Percentiles rank a stretch among this genome's conserved stretches.
phyloP scores from a whole-genome alignment of 2,113 vertebrate genomes.

The Perccottus glenii region DNA sequence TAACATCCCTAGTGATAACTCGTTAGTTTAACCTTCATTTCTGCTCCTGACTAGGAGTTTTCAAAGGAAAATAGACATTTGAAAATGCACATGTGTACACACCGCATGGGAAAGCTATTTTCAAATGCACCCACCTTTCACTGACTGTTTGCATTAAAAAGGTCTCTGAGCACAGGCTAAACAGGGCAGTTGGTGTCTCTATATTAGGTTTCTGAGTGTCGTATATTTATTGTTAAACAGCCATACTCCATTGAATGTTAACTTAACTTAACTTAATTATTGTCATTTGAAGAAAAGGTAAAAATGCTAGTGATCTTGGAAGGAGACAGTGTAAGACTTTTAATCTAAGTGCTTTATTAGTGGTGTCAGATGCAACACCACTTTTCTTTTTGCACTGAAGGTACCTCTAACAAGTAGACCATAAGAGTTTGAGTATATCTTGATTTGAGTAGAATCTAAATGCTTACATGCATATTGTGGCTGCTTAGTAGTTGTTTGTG shows the following conservation, averaged over 20 bases:
- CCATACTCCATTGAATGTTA: background rate
- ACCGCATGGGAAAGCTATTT: conserved; percentile 10
- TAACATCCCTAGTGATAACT: background rate
- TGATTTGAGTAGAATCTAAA: no score
- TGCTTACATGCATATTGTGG: background rate
- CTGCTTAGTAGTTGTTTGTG: conserved; percentile 2
- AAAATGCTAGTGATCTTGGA: background rate
- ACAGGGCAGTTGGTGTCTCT: background rate
- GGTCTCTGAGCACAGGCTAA: conserved; percentile 41
- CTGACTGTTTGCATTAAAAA: conserved; percentile 42
- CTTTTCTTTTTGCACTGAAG: no score
- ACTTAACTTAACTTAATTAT: background rate
- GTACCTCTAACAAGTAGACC: no score
- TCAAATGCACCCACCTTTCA: background rate
- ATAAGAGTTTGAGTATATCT: no score
- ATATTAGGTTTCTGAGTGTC: background rate
- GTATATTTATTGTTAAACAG: background rate
- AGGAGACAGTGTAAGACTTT: background rate
- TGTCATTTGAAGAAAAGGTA: background rate
- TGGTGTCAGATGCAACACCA: no score
- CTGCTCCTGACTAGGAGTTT: background rate
- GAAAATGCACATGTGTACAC: conserved; percentile 1
- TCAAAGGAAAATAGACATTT: background rate
- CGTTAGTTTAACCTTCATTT: background rate
- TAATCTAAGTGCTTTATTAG: no score